phyloP scores from a whole-genome alignment of 2,113 vertebrate genomes.

The Carollia perspicillata region DNA sequence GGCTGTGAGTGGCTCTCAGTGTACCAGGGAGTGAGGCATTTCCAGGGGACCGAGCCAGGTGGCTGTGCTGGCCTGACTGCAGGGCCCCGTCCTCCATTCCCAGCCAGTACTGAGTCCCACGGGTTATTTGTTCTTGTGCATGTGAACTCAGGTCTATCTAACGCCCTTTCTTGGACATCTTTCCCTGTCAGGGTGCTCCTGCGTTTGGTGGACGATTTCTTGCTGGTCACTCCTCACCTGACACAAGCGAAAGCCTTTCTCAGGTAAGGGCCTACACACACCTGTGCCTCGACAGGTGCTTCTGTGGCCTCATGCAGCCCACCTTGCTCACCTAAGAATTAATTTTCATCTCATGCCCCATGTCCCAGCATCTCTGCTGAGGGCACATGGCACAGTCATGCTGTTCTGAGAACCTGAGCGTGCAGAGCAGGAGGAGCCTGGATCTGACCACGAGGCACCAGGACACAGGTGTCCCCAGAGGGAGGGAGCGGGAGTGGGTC shows the following conservation, averaged over 20 bases:
- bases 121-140: accelerated
- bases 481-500: not conserved
- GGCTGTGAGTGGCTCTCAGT: not conserved
- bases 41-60: not conserved
- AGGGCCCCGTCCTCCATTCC: too few species aligned
- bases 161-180: not conserved
- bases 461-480: not conserved
- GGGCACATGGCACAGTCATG: accelerated
- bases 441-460: not conserved
- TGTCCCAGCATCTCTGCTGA: accelerated
- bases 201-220: constrained; percentile 94
- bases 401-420: not conserved
- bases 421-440: not conserved
- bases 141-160: not conserved
- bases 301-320: not conserved
- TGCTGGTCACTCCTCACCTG: constrained; percentile 92
- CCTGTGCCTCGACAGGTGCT: accelerated
- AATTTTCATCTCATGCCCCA: accelerated
- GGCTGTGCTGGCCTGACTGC: too few species aligned
- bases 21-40: not conserved
- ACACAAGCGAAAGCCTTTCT: constrained; percentile 87
- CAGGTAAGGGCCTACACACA: constrained; percentile 76
- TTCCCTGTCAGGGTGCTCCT: constrained; percentile 86
- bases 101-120: not conserved
- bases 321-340: accelerated